Percentiles rank a stretch among this genome's conserved stretches.
Evolutionary conservation across 1,140 invertebrate genomes (phyloP).

Genomic region (Megalonaias nervosa): DNA sequence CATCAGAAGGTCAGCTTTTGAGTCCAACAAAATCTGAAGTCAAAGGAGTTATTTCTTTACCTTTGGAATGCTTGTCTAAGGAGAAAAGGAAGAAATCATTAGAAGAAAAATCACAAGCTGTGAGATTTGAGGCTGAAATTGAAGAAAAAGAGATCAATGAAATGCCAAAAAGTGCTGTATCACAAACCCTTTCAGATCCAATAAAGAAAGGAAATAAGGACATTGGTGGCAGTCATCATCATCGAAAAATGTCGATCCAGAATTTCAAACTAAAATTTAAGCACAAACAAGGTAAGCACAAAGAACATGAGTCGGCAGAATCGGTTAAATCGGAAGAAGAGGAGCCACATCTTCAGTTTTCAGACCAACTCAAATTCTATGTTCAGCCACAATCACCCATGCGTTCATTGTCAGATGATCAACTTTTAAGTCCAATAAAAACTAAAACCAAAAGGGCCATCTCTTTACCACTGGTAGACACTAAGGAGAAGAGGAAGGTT

Average conservation of each 20-base stretch:
- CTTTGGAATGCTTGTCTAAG: constrained; percentile 8
- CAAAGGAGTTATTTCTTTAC: constrained; percentile 14
- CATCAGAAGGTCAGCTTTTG: no score
- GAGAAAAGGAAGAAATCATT: not conserved
- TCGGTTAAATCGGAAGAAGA: no score
- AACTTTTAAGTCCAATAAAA: no score
- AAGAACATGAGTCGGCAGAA: no score
- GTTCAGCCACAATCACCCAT: no score
- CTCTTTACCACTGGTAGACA: constrained; percentile 13
- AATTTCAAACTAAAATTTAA: constrained; percentile 29
- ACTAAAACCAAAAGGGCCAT: constrained; percentile 1
- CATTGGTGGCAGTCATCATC: constrained; percentile 1
- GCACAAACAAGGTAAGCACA: not conserved
- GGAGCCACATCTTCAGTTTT: no score
- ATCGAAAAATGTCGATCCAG: constrained; percentile 23
- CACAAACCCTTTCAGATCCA: not conserved
- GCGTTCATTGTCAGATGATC: no score
- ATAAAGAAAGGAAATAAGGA: not conserved
- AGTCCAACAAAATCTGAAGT: not conserved
- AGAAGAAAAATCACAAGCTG: constrained; percentile 7
- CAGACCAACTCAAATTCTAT: no score
- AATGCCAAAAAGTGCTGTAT: not conserved
- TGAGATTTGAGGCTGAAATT: not conserved
- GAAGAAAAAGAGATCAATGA: not conserved
- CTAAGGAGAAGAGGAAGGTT: not conserved